Evolutionary conservation across 2,888 invertebrate species (phyloP), one percentile per base, ranked within the genome.

Genomic region (Drosophila koepferae): DNA sequence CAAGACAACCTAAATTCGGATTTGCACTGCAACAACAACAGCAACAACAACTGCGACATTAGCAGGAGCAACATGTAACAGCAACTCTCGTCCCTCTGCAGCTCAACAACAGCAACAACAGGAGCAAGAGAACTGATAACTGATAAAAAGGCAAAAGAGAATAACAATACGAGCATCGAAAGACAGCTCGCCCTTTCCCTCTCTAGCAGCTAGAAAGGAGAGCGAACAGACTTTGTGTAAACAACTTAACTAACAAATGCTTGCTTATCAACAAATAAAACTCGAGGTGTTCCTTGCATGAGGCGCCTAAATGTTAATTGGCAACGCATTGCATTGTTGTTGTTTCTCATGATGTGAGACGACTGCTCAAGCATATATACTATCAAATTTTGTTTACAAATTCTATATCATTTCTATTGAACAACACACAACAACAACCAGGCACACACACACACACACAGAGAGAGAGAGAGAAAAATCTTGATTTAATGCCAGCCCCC

Each of bases 1-100:
- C 48, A 28, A 44, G 23, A 48, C 34, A 64, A 63, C 36, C 51
- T 20, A 59, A n/a, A 79, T 70, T 79, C 63, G 65, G 61, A 71
- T 65, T 70, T 70, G 53, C 63, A 60, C 53, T 60, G 65, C 28
- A 40, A 48, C 34, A 46, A 10, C 20, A 44, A 16, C 41, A 44
- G 10, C 41, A 28, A n/a, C 38, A 48, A 14, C 38, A 59, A n/a
- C 34, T 41, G 18, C 41, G 41, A 44, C 34, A 58, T 18, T 34
- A 44, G 12, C 16, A 36, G 36, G 16, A 23, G 12, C 23, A 23
- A 16, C 36, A 48, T 7, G 18, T 10, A 34, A 34, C 34, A 10
- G 34, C 34, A 34, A 34, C 34, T 59, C 23, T 36, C 55, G 41
- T 61, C 48, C 64, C 61, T 61, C 44, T 38, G 53, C 34, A 36